Percentiles rank a stretch among this genome's conserved stretches.
phyloP scores from a whole-genome alignment of 92 coral and sea anemone species.

The Palythoa heliodiscus region DNA sequence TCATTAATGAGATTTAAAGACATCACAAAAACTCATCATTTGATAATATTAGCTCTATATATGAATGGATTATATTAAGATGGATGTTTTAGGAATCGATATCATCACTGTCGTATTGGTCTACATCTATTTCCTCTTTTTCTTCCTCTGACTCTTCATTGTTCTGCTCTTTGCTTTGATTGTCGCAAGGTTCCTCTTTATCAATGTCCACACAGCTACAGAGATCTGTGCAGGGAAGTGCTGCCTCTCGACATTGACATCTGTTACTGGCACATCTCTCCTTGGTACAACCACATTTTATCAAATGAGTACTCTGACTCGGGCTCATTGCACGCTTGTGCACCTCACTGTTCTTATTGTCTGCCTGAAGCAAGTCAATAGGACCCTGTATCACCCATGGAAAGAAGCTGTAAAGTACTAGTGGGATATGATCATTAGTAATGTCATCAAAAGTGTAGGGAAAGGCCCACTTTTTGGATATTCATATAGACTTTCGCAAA shows the following conservation, averaged over 20 bases:
- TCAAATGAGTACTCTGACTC: conserved; percentile 21
- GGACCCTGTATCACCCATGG: conserved; percentile 15
- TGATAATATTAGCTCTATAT: conserved; percentile 14
- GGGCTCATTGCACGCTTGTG: conserved; percentile 53
- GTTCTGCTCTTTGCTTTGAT: not conserved
- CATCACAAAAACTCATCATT: conserved; percentile 10
- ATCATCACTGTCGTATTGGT: conserved; percentile 19
- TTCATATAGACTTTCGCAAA: conserved; percentile 4
- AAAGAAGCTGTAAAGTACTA: not conserved
- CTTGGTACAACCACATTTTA: conserved; percentile 37
- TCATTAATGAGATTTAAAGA: conserved; percentile 8
- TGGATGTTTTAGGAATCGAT: conserved; percentile 3
- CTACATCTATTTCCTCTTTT: conserved; percentile 9
- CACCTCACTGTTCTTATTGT: conserved; percentile 43
- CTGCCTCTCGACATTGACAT: conserved; percentile 43
- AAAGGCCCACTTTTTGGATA: not conserved
- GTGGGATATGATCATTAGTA: not conserved
- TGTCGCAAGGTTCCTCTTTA: not conserved
- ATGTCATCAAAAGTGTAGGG: conserved; percentile 5
- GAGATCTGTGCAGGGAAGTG: conserved; percentile 28
- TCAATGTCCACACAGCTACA: not conserved
- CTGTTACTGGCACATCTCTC: conserved; percentile 31
- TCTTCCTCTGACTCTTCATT: conserved; percentile 23
- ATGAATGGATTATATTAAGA: conserved; percentile 12
- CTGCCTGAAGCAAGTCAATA: not conserved